phyloP scores from a whole-genome alignment of 1,140 invertebrate genomes.

The Heterodera carotae region DNA sequence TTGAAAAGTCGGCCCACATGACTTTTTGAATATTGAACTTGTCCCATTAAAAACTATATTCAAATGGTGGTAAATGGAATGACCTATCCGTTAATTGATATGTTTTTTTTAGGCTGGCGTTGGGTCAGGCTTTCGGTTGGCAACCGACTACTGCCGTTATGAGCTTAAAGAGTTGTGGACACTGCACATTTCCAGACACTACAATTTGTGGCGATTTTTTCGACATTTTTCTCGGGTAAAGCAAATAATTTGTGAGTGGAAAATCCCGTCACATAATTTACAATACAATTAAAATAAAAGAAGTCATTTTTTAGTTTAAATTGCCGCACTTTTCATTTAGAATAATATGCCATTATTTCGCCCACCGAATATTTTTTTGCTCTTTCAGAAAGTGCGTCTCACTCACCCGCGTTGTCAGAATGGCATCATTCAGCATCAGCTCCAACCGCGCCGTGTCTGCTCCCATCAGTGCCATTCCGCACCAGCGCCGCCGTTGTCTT shows the following conservation, averaged over 20 bases:
- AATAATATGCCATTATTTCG: too few relatives aligned
- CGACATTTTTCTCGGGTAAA: background rate
- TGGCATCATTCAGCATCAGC: background rate
- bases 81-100: too few relatives aligned
- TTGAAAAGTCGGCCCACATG: too few relatives aligned
- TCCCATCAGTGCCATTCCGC: background rate
- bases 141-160: slow-evolving; percentile 28
- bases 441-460: background rate
- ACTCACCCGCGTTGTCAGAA: background rate
- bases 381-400: background rate
- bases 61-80: too few relatives aligned
- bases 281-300: background rate
- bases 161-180: slow-evolving; percentile 24
- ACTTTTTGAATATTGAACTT: too few relatives aligned
- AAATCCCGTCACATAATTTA: too few relatives aligned
- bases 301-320: too few relatives aligned
- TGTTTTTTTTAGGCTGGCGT: slow-evolving; percentile 34
- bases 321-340: too few relatives aligned
- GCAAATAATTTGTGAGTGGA: too few relatives aligned
- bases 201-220: background rate
- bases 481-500: background rate
- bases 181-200: background rate
- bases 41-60: too few relatives aligned
- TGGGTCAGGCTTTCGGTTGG: slow-evolving; percentile 14
- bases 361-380: too few relatives aligned